Base-by-base conservation (phyloP, 2,888 invertebrate genomes). In the Crocallis elinguaria region DNA sequence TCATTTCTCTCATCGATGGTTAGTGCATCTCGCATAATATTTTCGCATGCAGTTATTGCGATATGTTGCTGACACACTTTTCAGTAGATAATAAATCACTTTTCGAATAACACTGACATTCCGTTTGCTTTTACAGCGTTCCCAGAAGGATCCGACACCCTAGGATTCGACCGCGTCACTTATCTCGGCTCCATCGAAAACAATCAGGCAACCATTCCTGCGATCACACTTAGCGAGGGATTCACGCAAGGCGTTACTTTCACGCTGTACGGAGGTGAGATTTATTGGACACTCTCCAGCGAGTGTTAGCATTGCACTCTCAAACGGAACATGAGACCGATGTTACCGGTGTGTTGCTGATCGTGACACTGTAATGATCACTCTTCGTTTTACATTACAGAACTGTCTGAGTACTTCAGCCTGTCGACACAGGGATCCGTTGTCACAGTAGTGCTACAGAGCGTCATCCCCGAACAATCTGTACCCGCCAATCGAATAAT, bases 171-270 rank as follows among this genome's bases (percentile, higher is more conserved):
- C 17, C 54, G 54, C 37, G 41, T 56, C 14, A 62, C 57, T 35
- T 75, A 73, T 44, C 11, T 65, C 1, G 77, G 77, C 7, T 53
- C 67, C 2, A 63, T 75, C 3, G 57, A 63, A 19, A 58, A 60
- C 13, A 49, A 59, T 25, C 32, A 36, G 0, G 35, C 66, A 6
- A 49, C 38, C n/a, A 52, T 75, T 32, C 57, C 57, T n/a, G 41
- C 65, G 1, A 73, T 78, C 32, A 62, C 58, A 14, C 65, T 78
- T 5, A 62, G 37, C 11, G 68, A 71, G 43, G 78, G 74, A 38
- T 71, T 64, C 49, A 57, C 55, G 7, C 12, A 57, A 5, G 52
- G 59, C 14, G 75, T 79, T 0, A 11, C 32, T 7, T 74, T 74
- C 35, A 29, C 44, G 1, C 37, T 76, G 45, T 53, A 57, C 7